These are phyloP conservation scores for Mus spicilegus DNA, from an alignment of 2,113 vertebrate genomes.

Conservation along the genomic window DNA sequence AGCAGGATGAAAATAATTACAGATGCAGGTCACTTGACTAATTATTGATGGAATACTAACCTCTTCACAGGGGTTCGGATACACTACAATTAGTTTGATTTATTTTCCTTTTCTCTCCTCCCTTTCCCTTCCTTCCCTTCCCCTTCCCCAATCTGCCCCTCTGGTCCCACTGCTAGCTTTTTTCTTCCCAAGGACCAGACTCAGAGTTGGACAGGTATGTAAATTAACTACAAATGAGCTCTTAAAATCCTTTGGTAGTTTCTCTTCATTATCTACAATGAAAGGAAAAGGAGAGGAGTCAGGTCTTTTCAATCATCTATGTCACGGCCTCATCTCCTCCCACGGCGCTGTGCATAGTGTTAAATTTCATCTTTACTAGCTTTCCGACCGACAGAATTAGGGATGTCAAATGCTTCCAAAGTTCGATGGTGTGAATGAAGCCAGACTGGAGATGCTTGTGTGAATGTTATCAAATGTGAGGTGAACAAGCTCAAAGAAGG, in stretches of 20 bases:
- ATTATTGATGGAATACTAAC: conserved; percentile 65
- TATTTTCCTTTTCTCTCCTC: background rate
- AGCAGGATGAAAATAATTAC: conserved; percentile 60
- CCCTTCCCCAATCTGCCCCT: no score
- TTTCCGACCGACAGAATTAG: background rate
- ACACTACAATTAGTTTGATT: background rate
- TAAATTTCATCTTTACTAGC: background rate
- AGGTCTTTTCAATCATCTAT: background rate
- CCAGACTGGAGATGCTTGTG: background rate
- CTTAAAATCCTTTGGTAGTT: background rate
- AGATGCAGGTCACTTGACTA: conserved; percentile 57
- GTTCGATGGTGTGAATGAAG: background rate
- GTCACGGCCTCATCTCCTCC: background rate
- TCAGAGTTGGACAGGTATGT: conserved; percentile 3
- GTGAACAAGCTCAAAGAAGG: background rate
- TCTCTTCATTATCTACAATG: conserved; percentile 69
- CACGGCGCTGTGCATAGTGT: background rate
- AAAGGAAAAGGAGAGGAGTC: background rate
- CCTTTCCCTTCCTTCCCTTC: background rate
- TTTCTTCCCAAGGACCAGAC: background rate
- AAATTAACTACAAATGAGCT: conserved; percentile 43
- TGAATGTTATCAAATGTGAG: background rate
- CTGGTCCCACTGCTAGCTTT: background rate
- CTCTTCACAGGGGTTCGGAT: conserved; percentile 54
- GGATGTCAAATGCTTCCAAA: background rate